Evolutionary conservation across 2,888 invertebrate genomes (phyloP).

Genomic region (Torymus tubicola): DNA sequence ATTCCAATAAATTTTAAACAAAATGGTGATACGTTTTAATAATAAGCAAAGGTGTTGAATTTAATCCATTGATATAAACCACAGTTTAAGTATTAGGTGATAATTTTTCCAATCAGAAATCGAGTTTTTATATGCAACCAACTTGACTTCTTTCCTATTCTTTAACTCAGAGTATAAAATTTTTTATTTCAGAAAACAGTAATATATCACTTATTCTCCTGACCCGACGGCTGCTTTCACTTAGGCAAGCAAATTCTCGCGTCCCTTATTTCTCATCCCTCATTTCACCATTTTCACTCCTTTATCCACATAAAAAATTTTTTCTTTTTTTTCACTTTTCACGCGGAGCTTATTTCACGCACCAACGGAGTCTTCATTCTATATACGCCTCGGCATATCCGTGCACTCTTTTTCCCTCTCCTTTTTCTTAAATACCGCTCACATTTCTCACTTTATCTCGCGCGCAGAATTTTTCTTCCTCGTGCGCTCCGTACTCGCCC

Average conservation of each 20-base stretch:
- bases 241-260: not conserved
- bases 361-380: not conserved
- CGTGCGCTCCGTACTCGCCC: not conserved
- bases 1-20: too few species aligned
- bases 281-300: not conserved
- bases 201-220: too few species aligned
- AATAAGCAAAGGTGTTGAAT: too few species aligned
- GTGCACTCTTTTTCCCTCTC: not conserved
- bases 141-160: too few species aligned
- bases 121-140: too few species aligned
- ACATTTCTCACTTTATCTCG: constrained; percentile 11
- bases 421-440: constrained; percentile 20
- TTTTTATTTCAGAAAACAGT: too few species aligned
- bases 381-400: not conserved
- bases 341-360: constrained; percentile 19
- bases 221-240: too few species aligned
- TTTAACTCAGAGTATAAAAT: too few species aligned
- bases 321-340: constrained; percentile 4
- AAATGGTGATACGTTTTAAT: too few species aligned
- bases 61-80: too few species aligned
- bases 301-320: constrained; percentile 7
- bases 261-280: not conserved
- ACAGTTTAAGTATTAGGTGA: too few species aligned
- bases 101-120: too few species aligned
- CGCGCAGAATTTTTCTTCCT: not conserved